phyloP scores from a whole-genome alignment of 2,113 vertebrate genomes.

The Datnioides undecimradiatus region DNA sequence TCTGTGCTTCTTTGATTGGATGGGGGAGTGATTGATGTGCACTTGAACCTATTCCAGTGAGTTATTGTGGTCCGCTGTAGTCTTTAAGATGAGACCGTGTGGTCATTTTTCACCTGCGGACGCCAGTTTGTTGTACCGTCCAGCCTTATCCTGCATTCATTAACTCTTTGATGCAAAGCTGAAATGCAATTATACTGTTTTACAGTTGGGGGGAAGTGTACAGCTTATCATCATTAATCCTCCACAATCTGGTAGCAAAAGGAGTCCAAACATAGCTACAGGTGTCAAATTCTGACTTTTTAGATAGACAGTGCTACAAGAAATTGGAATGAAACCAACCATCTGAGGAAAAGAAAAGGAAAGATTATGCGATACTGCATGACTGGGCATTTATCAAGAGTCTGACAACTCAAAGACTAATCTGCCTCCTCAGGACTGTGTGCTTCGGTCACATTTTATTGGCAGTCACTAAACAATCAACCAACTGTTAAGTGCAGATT shows the following conservation, averaged over 20 bases:
- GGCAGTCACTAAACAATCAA: no score
- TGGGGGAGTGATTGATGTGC: conserved; percentile 70
- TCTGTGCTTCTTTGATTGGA: conserved; percentile 74
- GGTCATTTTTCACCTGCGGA: conserved; percentile 59
- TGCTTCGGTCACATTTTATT: no score
- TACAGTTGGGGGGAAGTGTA: not conserved
- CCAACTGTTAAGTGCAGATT: no score
- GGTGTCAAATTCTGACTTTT: not conserved
- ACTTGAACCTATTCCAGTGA: conserved; percentile 74
- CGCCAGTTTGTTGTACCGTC: conserved; percentile 33
- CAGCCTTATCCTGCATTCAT: conserved; percentile 38
- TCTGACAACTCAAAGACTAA: no score
- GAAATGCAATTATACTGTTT: conserved; percentile 35
- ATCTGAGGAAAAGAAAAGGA: not conserved
- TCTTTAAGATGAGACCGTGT: conserved; percentile 66
- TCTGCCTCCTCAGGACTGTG: not conserved
- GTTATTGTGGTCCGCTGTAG: conserved; percentile 62
- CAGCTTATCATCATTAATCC: not conserved
- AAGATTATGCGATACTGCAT: no score
- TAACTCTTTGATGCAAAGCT: conserved; percentile 50
- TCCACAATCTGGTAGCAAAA: not conserved
- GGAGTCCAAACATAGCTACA: not conserved
- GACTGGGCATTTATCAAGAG: not conserved
- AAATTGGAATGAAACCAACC: not conserved
- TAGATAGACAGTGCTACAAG: not conserved